Conservation (phyloP, 2,797 vertebrate genomes). For the Macrochelys suwanniensis region DNA sequence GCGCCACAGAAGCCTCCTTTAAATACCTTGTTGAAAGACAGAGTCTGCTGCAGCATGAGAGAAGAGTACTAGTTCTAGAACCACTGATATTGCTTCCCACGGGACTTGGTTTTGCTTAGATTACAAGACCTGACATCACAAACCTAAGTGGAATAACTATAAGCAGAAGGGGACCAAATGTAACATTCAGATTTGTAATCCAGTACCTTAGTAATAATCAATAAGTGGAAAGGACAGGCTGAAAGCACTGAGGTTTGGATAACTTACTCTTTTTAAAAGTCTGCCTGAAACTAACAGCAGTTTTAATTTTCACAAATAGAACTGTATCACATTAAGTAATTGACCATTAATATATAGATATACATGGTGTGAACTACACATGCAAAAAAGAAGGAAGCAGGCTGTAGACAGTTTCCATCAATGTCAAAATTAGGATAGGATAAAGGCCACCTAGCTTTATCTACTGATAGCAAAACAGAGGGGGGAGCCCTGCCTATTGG, state of each 20-base stretch:
- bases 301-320: not conserved
- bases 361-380: not conserved
- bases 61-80: not conserved
- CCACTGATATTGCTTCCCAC: not conserved
- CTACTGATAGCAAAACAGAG: not conserved
- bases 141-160: not conserved
- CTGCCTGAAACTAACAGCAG: not conserved
- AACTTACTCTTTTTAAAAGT: not conserved
- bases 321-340: not conserved
- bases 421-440: not conserved
- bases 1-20: not conserved
- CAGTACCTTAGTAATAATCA: not conserved
- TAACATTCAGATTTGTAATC: not conserved
- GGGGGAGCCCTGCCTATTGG: not conserved
- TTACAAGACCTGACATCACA: not conserved
- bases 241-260: not conserved
- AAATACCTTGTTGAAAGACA: not conserved
- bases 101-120: not conserved
- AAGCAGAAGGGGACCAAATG: not conserved
- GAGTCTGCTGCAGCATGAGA: not conserved
- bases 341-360: not conserved
- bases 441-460: not conserved
- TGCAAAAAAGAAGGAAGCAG: not conserved
- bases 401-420: not conserved
- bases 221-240: not conserved